phyloP scores from a whole-genome alignment of 2,113 vertebrate genomes.

The Shinisaurus crocodilurus region DNA sequence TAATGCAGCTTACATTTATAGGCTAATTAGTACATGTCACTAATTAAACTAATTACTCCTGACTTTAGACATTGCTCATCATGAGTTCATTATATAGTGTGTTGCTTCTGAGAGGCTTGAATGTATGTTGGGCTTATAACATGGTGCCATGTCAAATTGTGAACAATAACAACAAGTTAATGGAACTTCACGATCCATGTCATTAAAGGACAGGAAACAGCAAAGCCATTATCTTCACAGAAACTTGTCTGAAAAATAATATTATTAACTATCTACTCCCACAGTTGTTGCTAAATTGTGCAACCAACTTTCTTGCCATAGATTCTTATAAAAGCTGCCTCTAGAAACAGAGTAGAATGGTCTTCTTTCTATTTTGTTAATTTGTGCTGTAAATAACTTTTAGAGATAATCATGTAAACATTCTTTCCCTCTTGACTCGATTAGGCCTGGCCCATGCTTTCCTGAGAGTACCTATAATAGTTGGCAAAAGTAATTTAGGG shows the following conservation, averaged over 20 bases:
- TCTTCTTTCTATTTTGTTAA: slow-evolving; percentile 21
- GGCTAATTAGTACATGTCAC: slow-evolving; percentile 58
- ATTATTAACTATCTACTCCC: slow-evolving; percentile 70
- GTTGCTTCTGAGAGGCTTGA: slow-evolving; percentile 9
- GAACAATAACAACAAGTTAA: slow-evolving; percentile 32
- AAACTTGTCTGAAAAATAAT: slow-evolving; percentile 39
- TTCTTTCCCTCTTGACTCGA: slow-evolving; percentile 56
- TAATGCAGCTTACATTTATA: slow-evolving; percentile 46
- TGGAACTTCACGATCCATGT: slow-evolving; percentile 40
- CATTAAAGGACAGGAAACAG: slow-evolving; percentile 56
- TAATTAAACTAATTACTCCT: slow-evolving; percentile 69
- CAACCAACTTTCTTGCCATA: slow-evolving; percentile 66
- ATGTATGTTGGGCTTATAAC: not conserved
- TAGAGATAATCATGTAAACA: slow-evolving; percentile 59
- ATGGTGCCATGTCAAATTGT: slow-evolving; percentile 27
- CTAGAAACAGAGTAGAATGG: not conserved
- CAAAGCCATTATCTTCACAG: slow-evolving; percentile 49
- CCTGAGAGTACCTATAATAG: slow-evolving; percentile 15
- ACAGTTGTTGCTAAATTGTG: slow-evolving; percentile 59
- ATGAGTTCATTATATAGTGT: not conserved
- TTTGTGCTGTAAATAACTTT: slow-evolving; percentile 59
- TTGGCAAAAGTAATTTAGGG: slow-evolving; percentile 35
- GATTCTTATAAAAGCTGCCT: slow-evolving; percentile 57
- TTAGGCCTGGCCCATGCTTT: slow-evolving; percentile 47
- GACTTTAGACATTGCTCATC: slow-evolving; percentile 61